These are phyloP conservation scores for Harpalus rubripes DNA, from an alignment of 2,888 invertebrate genomes.

Conservation along the genomic window DNA sequence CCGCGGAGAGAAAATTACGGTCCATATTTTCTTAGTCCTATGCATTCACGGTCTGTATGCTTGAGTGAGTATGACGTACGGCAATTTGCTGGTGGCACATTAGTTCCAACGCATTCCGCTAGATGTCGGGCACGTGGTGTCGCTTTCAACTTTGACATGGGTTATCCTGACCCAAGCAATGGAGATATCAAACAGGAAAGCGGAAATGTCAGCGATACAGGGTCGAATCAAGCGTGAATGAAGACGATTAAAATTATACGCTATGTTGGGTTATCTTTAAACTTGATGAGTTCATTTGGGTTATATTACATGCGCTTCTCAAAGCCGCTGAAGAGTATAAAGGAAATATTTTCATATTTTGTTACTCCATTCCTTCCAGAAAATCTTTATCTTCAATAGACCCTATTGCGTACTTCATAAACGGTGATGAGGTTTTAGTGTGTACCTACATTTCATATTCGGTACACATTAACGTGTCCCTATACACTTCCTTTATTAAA, in stretches of 20 bases:
- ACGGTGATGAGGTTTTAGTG: no score
- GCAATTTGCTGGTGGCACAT: slow-evolving; percentile 28
- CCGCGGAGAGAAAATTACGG: slow-evolving; percentile 7
- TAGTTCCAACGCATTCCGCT: slow-evolving; percentile 28
- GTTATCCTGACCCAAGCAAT: slow-evolving; percentile 20
- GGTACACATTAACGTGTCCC: no score
- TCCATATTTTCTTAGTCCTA: slow-evolving; percentile 1
- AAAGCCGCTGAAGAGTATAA: no score
- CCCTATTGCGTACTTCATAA: no score
- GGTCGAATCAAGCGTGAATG: slow-evolving; percentile 37
- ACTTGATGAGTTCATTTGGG: not conserved
- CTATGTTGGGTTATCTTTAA: slow-evolving; percentile 23
- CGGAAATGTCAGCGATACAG: slow-evolving; percentile 43
- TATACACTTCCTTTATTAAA: no score
- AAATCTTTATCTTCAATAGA: no score
- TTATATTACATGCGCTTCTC: not conserved
- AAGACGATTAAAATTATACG: slow-evolving; percentile 36
- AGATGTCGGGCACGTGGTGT: slow-evolving; percentile 34
- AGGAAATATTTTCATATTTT: no score
- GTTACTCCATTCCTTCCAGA: no score
- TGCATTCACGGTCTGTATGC: slow-evolving; percentile 7
- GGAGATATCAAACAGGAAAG: slow-evolving; percentile 46
- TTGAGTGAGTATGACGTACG: not conserved
- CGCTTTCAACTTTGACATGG: slow-evolving; percentile 43
- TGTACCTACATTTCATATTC: no score